Evolutionary conservation across 2,797 vertebrate species (phyloP), one percentile per base, ranked within the genome.

Genomic region (Rhynchotus rufescens): DNA sequence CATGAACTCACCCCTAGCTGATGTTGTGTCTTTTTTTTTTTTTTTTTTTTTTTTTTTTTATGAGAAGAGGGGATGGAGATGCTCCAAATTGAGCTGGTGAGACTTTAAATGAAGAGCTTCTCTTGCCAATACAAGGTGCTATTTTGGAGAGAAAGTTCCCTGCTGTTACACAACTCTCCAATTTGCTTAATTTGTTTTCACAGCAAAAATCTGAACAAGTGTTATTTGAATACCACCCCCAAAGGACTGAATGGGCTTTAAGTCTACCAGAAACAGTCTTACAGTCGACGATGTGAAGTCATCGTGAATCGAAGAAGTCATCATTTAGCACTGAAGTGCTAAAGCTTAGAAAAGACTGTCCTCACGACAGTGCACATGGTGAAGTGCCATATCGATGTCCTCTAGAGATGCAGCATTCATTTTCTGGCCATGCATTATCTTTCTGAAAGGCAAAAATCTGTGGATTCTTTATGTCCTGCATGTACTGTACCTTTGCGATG

Each of bases 71-170:
- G 25, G 15, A 10, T 47, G 49, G 30, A 34, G 15, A 45, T 57
- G 51, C 9, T n/a, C 44, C 0, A 1, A 21, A 64, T 17, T 54
- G 71, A 61, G 60, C 11, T 44, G 21, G n/a, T 2, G 1, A 30
- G 38, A 21, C 44, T 52, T 49, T n/a, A 30, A 26, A 10, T 10
- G 44, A 17, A 25, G 64, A 76, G 12, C 38, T 77, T 57, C 30
- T 60, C 38, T 11, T 56, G 38, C 20, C 19, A n/a, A 22, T 34
- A 34, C 36, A 47, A 0, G 5, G 17, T 54, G 44, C n/a, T 56
- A 26, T 60, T 38, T 72, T 45, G 21, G n/a, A 60, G 34, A 49
- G 34, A 51, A 42, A 21, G 25, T 45, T 64, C 44, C 25, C 32
- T 51, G 36, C 42, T 68, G 22, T 23, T 61, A 45, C 17, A 15